These are phyloP conservation scores for Trissolcus japonicus DNA, from an alignment of 2,888 invertebrate genomes.

Conservation along the genomic window DNA sequence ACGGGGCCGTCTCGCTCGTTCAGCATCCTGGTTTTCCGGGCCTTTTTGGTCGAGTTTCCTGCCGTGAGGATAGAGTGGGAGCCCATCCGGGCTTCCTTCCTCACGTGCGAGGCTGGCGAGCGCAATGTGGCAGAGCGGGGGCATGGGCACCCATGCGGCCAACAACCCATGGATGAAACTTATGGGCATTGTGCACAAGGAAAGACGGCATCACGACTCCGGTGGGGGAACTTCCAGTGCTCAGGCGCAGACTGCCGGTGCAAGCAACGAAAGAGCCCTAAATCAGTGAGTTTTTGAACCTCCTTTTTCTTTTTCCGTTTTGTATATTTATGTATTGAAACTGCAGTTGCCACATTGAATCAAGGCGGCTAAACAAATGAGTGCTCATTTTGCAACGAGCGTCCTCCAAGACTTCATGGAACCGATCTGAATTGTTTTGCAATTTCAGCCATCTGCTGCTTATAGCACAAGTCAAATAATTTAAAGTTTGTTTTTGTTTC, in stretches of 20 bases:
- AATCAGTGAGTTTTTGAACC: slow-evolving; percentile 81
- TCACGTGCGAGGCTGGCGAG: slow-evolving; percentile 72
- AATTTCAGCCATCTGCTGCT: too few species aligned
- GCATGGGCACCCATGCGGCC: slow-evolving; percentile 85
- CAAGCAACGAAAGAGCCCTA: slow-evolving; percentile 81
- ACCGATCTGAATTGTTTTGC: neutral
- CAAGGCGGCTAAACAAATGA: too few species aligned
- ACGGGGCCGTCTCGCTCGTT: slow-evolving; percentile 69
- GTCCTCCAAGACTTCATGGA: too few species aligned
- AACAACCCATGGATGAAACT: slow-evolving; percentile 90
- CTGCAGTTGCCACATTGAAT: too few species aligned
- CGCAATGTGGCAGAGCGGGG: slow-evolving; percentile 86
- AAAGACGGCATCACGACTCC: slow-evolving; percentile 83
- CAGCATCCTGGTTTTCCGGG: slow-evolving; percentile 47
- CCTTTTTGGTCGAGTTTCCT: slow-evolving; percentile 57
- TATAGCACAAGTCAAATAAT: too few species aligned
- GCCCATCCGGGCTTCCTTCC: slow-evolving; percentile 68
- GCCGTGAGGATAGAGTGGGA: slow-evolving; percentile 62
- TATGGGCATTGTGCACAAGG: slow-evolving; percentile 89
- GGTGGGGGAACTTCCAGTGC: slow-evolving; percentile 74
- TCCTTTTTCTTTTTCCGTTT: neutral
- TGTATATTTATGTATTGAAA: too few species aligned
- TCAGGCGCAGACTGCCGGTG: slow-evolving; percentile 75
- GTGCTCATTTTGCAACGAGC: too few species aligned
- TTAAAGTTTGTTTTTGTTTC: too few species aligned